phyloP scores from a whole-genome alignment of 2,797 vertebrate genomes.

The Leuciscus waleckii region DNA sequence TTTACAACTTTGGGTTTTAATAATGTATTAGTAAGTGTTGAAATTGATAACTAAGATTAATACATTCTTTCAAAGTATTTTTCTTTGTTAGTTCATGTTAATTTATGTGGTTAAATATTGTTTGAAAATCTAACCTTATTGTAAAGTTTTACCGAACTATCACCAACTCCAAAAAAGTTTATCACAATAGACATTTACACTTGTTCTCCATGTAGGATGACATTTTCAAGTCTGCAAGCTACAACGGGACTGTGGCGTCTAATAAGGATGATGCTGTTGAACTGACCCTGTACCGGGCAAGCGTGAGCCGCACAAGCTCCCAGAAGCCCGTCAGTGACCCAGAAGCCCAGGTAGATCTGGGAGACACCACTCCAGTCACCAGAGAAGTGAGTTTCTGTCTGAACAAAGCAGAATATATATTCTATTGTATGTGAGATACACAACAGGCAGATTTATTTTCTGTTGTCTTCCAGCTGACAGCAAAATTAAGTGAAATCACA shows the following conservation, averaged over 20 bases:
- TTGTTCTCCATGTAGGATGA: conserved; percentile 62
- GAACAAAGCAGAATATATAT: not conserved
- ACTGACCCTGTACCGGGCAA: conserved; percentile 76
- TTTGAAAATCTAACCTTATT: not conserved
- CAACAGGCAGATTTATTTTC: not conserved
- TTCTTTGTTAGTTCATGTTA: not conserved
- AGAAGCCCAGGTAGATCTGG: conserved; percentile 63
- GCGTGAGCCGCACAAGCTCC: not conserved
- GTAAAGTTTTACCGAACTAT: not conserved
- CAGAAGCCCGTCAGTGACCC: conserved; percentile 56
- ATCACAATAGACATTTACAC: not conserved
- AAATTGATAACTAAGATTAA: no score
- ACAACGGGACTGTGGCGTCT: conserved; percentile 66
- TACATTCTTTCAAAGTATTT: not conserved
- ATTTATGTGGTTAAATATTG: not conserved
- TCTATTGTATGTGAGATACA: not conserved
- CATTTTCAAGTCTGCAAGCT: conserved; percentile 64
- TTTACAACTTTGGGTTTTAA: not conserved
- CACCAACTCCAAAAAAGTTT: no score
- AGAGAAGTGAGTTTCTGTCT: conserved; percentile 65
- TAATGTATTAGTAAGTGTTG: no score
- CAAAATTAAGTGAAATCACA: conserved; percentile 72
- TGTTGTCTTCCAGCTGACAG: conserved; percentile 69
- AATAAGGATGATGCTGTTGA: conserved; percentile 72
- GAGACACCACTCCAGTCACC: conserved; percentile 63